A percentile compares a stretch with the other conserved stretches of the same genome.
phyloP scores from a whole-genome alignment of 2,113 vertebrate genomes.

The Ivindomyrus marchei region DNA sequence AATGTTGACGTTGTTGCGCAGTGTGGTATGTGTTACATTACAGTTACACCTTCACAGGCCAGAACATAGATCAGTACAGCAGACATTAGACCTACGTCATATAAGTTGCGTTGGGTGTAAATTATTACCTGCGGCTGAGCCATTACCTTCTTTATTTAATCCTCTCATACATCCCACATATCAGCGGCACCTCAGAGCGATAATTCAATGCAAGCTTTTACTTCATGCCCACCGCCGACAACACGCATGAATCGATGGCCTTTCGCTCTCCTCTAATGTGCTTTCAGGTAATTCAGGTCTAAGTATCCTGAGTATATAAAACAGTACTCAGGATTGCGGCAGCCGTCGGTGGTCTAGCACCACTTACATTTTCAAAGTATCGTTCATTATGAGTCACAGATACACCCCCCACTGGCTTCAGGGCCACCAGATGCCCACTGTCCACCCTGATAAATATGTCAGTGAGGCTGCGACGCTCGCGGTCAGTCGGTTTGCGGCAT shows the following conservation, averaged over 20 bases:
- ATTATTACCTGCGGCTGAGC: neutral
- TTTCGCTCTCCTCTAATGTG: neutral
- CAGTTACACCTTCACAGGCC: neutral
- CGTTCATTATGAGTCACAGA: neutral
- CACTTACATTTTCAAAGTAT: neutral
- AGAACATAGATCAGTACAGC: neutral
- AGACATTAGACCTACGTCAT: neutral
- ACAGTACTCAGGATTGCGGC: neutral
- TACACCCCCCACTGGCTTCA: neutral
- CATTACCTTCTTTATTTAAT: neutral
- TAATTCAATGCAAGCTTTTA: neutral
- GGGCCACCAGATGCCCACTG: neutral
- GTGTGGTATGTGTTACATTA: neutral
- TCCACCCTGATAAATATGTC: neutral
- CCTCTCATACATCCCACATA: neutral
- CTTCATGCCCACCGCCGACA: neutral
- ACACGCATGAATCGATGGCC: neutral
- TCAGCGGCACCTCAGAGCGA: neutral
- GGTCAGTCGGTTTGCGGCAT: neutral
- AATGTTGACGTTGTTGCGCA: neutral
- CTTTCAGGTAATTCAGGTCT: neutral
- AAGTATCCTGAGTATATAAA: neutral
- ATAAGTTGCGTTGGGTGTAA: neutral
- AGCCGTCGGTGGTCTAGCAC: neutral
- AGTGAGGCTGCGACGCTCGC: neutral